Conservation (phyloP, 2,113 vertebrate genomes). For the Peromyscus polionotus region DNA sequence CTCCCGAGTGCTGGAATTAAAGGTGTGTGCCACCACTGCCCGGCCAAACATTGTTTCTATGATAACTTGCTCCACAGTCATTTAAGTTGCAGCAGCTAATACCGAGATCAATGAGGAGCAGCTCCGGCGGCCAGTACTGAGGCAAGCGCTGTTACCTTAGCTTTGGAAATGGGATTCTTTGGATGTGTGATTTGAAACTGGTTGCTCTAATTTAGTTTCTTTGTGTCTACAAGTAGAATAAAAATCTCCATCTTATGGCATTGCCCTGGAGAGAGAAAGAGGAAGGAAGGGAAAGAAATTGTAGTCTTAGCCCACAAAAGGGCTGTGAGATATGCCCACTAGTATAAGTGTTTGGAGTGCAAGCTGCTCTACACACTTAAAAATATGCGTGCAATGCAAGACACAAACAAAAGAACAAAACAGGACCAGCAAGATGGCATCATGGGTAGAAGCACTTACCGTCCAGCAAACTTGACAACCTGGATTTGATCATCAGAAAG, state of each 20-base stretch:
- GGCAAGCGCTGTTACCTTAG: not conserved
- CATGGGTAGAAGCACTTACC: not conserved
- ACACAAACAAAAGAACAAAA: not conserved
- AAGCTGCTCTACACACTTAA: not conserved
- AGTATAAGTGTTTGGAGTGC: not conserved
- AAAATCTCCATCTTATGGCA: not conserved
- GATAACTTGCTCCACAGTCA: not conserved
- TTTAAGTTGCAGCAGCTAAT: not conserved
- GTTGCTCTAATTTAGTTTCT: not conserved
- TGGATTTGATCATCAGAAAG: not conserved
- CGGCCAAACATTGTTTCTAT: not conserved
- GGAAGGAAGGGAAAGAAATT: not conserved
- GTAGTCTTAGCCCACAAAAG: not conserved
- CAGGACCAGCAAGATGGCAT: not conserved
- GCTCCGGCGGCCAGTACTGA: too few species aligned
- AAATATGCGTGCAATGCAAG: not conserved
- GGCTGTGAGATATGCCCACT: not conserved
- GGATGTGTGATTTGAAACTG: not conserved
- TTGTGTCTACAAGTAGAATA: not conserved
- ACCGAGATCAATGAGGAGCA: not conserved
- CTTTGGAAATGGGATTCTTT: not conserved
- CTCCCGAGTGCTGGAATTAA: too few species aligned
- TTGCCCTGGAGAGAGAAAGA: not conserved
- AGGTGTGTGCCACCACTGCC: too few species aligned
- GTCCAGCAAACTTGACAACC: not conserved